Conservation (phyloP, 2,113 vertebrate genomes). For the Tor tambroides region DNA sequence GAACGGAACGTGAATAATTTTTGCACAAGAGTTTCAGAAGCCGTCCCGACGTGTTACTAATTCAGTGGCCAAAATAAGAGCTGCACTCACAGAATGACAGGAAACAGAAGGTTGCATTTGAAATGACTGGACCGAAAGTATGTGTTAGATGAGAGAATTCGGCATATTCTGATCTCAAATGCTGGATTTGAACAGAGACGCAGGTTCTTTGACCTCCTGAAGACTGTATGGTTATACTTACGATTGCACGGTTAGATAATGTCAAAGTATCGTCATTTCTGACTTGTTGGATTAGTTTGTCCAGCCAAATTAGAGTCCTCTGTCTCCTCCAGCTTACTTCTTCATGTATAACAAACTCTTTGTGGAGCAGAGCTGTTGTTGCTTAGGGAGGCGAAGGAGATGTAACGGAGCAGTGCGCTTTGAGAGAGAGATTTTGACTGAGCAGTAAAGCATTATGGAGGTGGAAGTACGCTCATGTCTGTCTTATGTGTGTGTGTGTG, state of each 20-base stretch:
- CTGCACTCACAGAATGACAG: not conserved
- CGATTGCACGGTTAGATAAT: not conserved
- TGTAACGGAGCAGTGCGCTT: not conserved
- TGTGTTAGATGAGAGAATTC: slow-evolving; percentile 8
- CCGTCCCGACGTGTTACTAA: not conserved
- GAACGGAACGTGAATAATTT: not conserved
- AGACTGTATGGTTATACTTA: not conserved
- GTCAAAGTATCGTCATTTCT: not conserved
- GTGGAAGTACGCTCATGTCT: not conserved
- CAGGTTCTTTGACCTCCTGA: not conserved
- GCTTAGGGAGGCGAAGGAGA: not conserved
- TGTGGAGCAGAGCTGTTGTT: not conserved
- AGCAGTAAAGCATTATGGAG: not conserved
- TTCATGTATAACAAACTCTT: not conserved
- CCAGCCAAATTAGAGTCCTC: not conserved
- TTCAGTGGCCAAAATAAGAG: not conserved
- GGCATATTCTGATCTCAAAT: not conserved
- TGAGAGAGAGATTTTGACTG: not conserved
- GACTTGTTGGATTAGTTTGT: not conserved
- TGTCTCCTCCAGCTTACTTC: not conserved
- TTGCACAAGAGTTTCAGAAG: slow-evolving; percentile 1
- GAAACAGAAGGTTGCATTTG: not conserved
- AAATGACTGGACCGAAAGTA: not conserved
- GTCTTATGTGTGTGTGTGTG: too few species aligned
- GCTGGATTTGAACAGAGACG: not conserved